phyloP scores from a whole-genome alignment of 2,888 invertebrate species.

The Ctenicera cuprea region DNA sequence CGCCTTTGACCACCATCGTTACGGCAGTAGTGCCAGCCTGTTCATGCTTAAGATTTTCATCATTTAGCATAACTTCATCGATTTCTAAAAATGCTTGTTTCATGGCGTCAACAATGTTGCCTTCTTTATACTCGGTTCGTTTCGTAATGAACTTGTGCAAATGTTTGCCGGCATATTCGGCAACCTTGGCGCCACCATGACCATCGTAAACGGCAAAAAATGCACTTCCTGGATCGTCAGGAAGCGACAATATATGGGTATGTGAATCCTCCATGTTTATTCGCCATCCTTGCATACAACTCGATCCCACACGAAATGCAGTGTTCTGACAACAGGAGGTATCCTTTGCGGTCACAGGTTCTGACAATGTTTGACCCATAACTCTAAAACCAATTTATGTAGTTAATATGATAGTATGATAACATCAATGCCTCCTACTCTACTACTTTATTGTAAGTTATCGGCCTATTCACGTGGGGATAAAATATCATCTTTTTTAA shows the following conservation, averaged over 20 bases:
- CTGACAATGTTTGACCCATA: slow-evolving; percentile 98
- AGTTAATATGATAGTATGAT: neutral
- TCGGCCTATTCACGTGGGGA: slow-evolving; percentile 21
- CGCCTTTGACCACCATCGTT: slow-evolving; percentile 88
- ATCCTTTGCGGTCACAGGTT: slow-evolving; percentile 94
- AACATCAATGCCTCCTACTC: neutral
- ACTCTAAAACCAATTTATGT: slow-evolving; percentile 35
- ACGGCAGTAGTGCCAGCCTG: slow-evolving; percentile 97
- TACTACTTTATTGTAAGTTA: neutral
- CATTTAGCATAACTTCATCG: slow-evolving; percentile 94
- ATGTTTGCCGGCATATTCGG: slow-evolving; percentile 96
- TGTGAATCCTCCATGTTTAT: slow-evolving; percentile 99
- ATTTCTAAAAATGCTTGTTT: slow-evolving; percentile 88
- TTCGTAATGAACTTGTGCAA: slow-evolving; percentile 93
- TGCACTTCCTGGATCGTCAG: slow-evolving; percentile 90
- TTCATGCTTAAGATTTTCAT: slow-evolving; percentile 91
- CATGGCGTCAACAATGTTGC: slow-evolving; percentile 89
- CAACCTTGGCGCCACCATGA: slow-evolving; percentile 84
- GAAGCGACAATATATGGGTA: slow-evolving; percentile 93
- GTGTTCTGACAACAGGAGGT: slow-evolving; percentile 87
- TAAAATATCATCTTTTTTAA: slow-evolving; percentile 37
- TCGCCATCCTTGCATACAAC: slow-evolving; percentile 99
- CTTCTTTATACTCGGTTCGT: slow-evolving; percentile 87
- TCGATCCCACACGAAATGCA: slow-evolving; percentile 89
- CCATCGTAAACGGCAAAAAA: slow-evolving; percentile 99